Conservation (phyloP, 2,113 vertebrate species). For the Fregetta grallaria region DNA sequence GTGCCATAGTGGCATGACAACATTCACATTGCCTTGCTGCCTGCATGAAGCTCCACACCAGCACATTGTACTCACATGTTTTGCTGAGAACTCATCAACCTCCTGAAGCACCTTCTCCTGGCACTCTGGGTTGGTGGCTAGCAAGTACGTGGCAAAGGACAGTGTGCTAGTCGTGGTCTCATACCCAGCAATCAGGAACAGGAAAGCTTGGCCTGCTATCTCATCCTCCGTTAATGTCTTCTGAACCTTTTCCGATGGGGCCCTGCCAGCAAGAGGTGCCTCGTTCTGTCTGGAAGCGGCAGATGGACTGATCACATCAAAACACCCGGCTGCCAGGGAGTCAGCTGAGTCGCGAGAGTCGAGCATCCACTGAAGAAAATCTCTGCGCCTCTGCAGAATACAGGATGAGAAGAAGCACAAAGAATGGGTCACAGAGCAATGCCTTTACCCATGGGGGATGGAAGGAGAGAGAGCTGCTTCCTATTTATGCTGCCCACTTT, state of each 20-base stretch:
- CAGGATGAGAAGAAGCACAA: background rate
- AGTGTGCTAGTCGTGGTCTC: conserved; percentile 88
- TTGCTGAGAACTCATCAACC: conserved; percentile 81
- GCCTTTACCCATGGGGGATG: background rate
- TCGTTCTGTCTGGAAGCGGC: background rate
- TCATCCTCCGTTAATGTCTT: conserved; percentile 84
- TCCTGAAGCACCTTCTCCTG: conserved; percentile 84
- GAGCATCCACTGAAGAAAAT: conserved; percentile 93
- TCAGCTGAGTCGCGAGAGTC: conserved; percentile 70
- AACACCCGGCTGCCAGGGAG: conserved; percentile 58
- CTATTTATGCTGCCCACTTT: background rate
- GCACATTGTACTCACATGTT: conserved; percentile 78
- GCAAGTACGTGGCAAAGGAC: conserved; percentile 86
- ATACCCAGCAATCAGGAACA: conserved; percentile 91
- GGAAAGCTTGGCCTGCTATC: conserved; percentile 87
- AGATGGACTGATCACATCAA: conserved; percentile 59
- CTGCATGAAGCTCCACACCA: background rate
- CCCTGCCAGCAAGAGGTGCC: background rate
- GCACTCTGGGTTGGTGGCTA: conserved; percentile 85
- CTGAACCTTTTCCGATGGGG: background rate
- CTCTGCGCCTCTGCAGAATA: conserved; percentile 80
- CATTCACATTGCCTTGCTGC: background rate
- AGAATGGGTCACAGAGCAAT: background rate
- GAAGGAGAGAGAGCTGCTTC: background rate
- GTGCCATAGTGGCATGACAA: background rate